Conservation (phyloP, 2,797 vertebrate species). For the Gymnocypris eckloni region DNA sequence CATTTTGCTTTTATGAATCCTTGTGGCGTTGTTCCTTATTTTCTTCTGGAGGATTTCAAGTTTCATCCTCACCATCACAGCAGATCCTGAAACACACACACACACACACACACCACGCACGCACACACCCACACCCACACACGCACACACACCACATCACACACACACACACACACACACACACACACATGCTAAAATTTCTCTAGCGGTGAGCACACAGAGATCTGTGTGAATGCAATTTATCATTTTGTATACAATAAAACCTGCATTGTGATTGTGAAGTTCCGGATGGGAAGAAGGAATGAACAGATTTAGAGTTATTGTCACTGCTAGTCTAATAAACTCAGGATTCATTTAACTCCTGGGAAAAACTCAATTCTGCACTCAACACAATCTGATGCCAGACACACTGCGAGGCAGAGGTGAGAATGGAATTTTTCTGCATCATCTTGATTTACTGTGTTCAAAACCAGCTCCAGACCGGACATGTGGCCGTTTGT, state of each 20-base stretch:
- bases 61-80: not conserved
- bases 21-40: not conserved
- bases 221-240: not conserved
- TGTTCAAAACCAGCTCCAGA: not conserved
- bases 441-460: conserved; percentile 6
- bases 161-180: not conserved
- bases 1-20: conserved; percentile 5
- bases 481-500: not conserved
- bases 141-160: not conserved
- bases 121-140: not conserved
- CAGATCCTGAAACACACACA: not conserved
- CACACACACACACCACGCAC: not conserved
- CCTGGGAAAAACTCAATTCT: conserved; percentile 17
- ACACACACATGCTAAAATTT: not conserved
- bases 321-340: conserved; percentile 2
- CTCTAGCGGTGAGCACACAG: not conserved
- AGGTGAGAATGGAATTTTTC: conserved; percentile 21
- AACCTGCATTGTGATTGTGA: not conserved
- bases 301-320: conserved; percentile 10
- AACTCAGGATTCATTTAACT: conserved; percentile 20
- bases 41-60: not conserved
- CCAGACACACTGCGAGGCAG: not conserved
- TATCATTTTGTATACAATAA: not conserved
- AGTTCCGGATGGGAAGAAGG: not conserved
- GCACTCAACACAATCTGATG: conserved; percentile 1